These are phyloP conservation scores for Eptesicus fuscus DNA, from an alignment of 2,113 vertebrate species.

Conservation along the genomic window DNA sequence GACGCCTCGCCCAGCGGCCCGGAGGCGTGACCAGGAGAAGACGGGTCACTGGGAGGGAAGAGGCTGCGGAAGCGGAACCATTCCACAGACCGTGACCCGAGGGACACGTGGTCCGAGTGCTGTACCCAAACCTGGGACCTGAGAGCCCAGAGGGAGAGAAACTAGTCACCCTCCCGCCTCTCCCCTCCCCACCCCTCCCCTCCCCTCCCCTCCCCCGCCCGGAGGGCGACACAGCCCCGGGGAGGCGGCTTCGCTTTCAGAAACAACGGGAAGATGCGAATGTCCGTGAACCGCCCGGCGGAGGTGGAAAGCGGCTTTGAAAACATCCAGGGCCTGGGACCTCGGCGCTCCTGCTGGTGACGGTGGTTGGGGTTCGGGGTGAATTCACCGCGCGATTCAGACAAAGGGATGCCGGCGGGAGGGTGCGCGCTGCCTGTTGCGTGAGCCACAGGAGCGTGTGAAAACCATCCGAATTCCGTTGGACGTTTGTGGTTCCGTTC, in stretches of 20 bases:
- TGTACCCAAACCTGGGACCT: conserved; percentile 48
- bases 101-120: conserved; percentile 1
- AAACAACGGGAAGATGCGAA: conserved; percentile 79
- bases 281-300: conserved; percentile 76
- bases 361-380: conserved; percentile 39
- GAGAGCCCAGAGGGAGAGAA: conserved; percentile 46
- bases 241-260: conserved; percentile 66
- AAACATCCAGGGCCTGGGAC: conserved; percentile 70
- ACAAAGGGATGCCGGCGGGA: background rate
- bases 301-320: conserved; percentile 74
- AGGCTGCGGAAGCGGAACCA: conserved; percentile 3
- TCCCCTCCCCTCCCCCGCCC: too few species aligned
- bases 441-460: conserved; percentile 63
- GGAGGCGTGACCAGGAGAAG: conserved; percentile 50
- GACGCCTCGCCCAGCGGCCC: background rate
- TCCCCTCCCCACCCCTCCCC: too few species aligned
- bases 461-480: conserved; percentile 64
- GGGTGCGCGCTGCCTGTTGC: conserved; percentile 42
- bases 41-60: conserved; percentile 43
- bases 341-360: conserved; percentile 16
- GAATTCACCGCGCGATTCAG: conserved; percentile 36
- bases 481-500: conserved; percentile 70
- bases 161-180: background rate
- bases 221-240: background rate
- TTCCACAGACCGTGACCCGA: conserved; percentile 56